Percentiles rank a stretch among this genome's conserved stretches.
Conservation (phyloP, 37 sponge, comb jelly and placozoan species). For the Beroe ovata region DNA sequence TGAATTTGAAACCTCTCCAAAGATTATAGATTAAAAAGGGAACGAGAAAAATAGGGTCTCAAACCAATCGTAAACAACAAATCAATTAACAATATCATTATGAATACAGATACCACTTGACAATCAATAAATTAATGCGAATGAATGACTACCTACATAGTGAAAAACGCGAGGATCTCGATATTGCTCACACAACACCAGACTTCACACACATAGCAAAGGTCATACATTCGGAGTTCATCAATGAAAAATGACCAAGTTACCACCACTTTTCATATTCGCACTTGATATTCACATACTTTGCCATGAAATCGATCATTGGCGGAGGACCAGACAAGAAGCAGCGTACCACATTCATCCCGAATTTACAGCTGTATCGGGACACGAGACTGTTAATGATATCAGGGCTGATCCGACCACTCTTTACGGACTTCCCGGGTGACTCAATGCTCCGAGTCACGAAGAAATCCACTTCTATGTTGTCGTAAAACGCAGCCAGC, state of each 20-base stretch:
- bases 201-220: too few species aligned
- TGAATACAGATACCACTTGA: too few species aligned
- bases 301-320: constrained; percentile 69
- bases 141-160: too few species aligned
- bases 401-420: not conserved
- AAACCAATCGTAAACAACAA: too few species aligned
- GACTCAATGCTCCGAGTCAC: constrained; percentile 64
- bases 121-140: too few species aligned
- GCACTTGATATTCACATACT: constrained; percentile 10
- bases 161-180: too few species aligned
- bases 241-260: not conserved
- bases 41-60: too few species aligned
- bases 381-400: not conserved
- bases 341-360: not conserved
- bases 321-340: constrained; percentile 81
- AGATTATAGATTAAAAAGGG: too few species aligned
- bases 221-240: too few species aligned
- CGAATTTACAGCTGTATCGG: constrained; percentile 53
- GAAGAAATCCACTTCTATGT: constrained; percentile 68
- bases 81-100: too few species aligned
- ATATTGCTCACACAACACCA: too few species aligned
- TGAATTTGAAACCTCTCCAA: too few species aligned
- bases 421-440: not conserved
- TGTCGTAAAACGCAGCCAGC: constrained; percentile 6
- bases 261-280: constrained; percentile 66